phyloP scores from a whole-genome alignment of 2,888 invertebrate species.

The Hirtodrosophila duncani region DNA sequence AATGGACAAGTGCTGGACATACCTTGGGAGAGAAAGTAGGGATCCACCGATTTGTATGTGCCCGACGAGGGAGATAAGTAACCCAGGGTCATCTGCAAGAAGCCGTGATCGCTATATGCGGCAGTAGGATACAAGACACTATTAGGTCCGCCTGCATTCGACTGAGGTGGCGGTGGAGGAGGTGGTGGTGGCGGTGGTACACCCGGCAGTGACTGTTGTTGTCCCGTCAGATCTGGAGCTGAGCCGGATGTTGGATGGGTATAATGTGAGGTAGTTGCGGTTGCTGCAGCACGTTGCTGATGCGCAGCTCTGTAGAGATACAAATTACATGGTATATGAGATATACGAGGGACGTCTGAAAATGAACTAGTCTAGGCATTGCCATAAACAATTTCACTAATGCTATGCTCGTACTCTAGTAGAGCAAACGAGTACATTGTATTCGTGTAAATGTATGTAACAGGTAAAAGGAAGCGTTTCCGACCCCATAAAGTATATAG shows the following conservation, averaged over 20 bases:
- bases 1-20: constrained; percentile 32
- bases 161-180: constrained; percentile 32
- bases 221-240: constrained; percentile 26
- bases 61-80: constrained; percentile 82
- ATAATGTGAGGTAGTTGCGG: constrained; percentile 54
- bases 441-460: too few relatives aligned
- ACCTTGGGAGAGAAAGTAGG: constrained; percentile 87
- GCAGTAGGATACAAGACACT: constrained; percentile 76
- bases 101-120: constrained; percentile 80
- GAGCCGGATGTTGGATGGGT: constrained; percentile 17
- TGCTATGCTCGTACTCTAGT: too few relatives aligned
- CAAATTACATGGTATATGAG: too few relatives aligned
- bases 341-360: too few relatives aligned
- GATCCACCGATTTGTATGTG: constrained; percentile 85
- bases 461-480: too few relatives aligned
- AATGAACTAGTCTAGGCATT: too few relatives aligned
- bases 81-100: constrained; percentile 84
- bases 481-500: too few relatives aligned
- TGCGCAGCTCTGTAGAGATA: constrained; percentile 34
- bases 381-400: too few relatives aligned
- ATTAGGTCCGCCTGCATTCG: constrained; percentile 44
- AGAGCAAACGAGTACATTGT: too few relatives aligned
- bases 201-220: constrained; percentile 19
- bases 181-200: constrained; percentile 24
- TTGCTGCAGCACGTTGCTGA: constrained; percentile 36